phyloP scores from a whole-genome alignment of 2,888 invertebrate genomes.

The Brachypalpus laphriformis region DNA sequence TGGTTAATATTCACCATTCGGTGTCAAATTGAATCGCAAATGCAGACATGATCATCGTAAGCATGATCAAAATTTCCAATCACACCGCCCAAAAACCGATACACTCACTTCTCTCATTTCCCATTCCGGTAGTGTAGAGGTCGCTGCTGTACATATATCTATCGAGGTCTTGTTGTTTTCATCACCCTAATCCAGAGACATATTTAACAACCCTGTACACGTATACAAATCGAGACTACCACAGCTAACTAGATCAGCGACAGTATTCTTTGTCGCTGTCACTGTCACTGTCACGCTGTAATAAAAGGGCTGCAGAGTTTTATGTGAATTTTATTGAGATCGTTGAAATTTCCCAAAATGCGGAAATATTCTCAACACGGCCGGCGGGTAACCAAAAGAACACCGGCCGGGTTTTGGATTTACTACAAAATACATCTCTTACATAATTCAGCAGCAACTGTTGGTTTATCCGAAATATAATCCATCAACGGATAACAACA shows the following conservation, averaged over 20 bases:
- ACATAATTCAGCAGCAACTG: slow-evolving; percentile 58
- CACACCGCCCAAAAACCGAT: slow-evolving; percentile 19
- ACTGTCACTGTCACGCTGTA: background rate
- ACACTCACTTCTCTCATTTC: slow-evolving; percentile 37
- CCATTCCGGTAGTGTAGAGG: slow-evolving; percentile 60
- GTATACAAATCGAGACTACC: slow-evolving; percentile 37
- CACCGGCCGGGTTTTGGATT: slow-evolving; percentile 9
- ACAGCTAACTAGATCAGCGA: slow-evolving; percentile 45
- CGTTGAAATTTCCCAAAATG: slow-evolving; percentile 44
- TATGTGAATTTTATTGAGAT: slow-evolving; percentile 13
- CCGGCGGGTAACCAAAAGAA: background rate
- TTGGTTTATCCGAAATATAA: slow-evolving; percentile 53
- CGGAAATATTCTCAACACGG: slow-evolving; percentile 49
- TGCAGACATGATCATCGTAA: slow-evolving; percentile 68
- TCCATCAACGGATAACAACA: slow-evolving; percentile 43
- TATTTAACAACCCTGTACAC: slow-evolving; percentile 53
- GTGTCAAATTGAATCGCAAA: slow-evolving; percentile 65
- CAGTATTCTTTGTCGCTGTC: slow-evolving; percentile 3
- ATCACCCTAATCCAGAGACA: slow-evolving; percentile 30
- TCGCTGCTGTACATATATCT: slow-evolving; percentile 40
- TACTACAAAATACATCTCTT: slow-evolving; percentile 31
- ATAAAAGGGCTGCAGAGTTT: slow-evolving; percentile 12
- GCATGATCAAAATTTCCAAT: slow-evolving; percentile 67
- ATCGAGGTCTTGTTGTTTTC: slow-evolving; percentile 64
- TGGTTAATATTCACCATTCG: slow-evolving; percentile 54